These are phyloP conservation scores for Lymantria monacha DNA, from an alignment of 2,888 invertebrate genomes.

Conservation along the genomic window DNA sequence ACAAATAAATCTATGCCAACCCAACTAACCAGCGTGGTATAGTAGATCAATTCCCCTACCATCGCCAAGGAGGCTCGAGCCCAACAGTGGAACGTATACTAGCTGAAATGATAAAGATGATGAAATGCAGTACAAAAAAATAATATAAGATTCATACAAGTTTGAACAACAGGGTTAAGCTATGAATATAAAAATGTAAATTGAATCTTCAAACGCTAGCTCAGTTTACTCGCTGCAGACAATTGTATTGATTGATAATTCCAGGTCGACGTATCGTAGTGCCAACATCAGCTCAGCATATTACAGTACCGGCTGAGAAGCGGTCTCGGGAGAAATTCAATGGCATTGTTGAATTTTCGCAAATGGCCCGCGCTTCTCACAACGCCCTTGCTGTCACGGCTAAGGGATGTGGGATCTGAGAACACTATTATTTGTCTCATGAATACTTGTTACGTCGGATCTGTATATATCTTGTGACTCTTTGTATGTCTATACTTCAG, in stretches of 20 bases:
- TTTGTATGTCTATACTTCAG: neutral
- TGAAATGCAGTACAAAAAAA: no score
- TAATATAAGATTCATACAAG: no score
- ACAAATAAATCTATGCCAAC: no score
- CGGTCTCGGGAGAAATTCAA: constrained; percentile 44
- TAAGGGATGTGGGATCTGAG: constrained; percentile 37
- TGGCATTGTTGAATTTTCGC: constrained; percentile 52
- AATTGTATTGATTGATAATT: constrained; percentile 11
- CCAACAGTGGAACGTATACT: no score
- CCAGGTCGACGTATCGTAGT: constrained; percentile 24
- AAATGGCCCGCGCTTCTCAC: constrained; percentile 41
- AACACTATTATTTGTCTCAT: constrained; percentile 34
- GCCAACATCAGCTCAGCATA: constrained; percentile 28
- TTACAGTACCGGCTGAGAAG: constrained; percentile 34
- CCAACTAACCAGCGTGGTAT: no score
- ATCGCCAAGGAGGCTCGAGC: no score
- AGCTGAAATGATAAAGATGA: no score
- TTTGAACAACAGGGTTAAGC: no score
- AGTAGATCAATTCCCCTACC: no score
- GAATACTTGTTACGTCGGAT: constrained; percentile 18
- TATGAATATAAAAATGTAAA: neutral
- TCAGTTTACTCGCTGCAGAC: neutral
- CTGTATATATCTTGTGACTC: constrained; percentile 2
- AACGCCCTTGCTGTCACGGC: constrained; percentile 8
- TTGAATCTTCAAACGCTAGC: neutral